A percentile compares a stretch with the other conserved stretches of the same genome.
phyloP scores from a whole-genome alignment of 2,888 invertebrate genomes.

The Athalia cordata region DNA sequence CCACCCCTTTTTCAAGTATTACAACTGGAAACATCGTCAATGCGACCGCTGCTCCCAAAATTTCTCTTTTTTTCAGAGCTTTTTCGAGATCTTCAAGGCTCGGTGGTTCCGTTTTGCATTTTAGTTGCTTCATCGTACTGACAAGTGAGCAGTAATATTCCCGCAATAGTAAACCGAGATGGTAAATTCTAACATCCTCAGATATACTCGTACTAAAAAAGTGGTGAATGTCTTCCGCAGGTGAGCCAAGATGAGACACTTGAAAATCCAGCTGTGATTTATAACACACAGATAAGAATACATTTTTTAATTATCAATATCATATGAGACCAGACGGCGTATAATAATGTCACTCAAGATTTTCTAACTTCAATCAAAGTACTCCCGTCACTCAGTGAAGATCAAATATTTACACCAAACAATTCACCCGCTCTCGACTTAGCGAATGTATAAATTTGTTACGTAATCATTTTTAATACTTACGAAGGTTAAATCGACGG shows the following conservation, averaged over 20 bases:
- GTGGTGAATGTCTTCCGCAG: neutral
- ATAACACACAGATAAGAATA: neutral
- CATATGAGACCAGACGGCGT: neutral
- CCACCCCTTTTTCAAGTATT: too few species aligned
- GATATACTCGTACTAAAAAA: neutral
- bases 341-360: too few species aligned
- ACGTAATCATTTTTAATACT: slow-evolving; percentile 49
- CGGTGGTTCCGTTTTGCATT: neutral
- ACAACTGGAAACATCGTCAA: neutral
- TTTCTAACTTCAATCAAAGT: neutral
- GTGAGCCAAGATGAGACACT: neutral
- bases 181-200: neutral
- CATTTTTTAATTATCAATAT: too few species aligned
- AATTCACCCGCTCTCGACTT: too few species aligned
- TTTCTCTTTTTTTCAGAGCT: neutral
- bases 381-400: neutral
- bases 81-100: neutral
- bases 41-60: neutral
- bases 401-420: too few species aligned
- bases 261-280: slow-evolving; percentile 2
- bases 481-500: slow-evolving; percentile 64
- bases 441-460: neutral
- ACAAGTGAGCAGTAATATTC: neutral
- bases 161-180: neutral
- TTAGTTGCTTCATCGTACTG: neutral